A percentile compares a stretch with the other conserved stretches of the same genome.
These are phyloP conservation scores for Zaprionus taronus DNA, from an alignment of 1,140 invertebrate species.

Conservation along the genomic window DNA sequence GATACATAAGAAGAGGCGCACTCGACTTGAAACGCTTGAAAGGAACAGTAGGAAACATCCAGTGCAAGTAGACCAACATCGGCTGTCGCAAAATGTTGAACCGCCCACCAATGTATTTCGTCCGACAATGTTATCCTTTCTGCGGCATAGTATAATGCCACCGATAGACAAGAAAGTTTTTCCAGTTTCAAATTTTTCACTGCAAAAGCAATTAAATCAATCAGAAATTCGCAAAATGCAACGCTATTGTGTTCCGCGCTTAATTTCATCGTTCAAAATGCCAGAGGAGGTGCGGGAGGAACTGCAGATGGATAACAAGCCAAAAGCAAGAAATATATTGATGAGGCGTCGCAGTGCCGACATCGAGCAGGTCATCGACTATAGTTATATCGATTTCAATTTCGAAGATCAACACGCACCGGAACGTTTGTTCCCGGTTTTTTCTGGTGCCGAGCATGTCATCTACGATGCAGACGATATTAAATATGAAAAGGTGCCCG, in stretches of 20 bases:
- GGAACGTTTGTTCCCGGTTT: conserved; percentile 62
- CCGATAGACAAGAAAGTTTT: background rate
- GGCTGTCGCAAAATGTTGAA: background rate
- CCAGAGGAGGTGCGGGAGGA: conserved; percentile 64
- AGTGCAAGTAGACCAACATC: too few relatives aligned
- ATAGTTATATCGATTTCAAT: conserved; percentile 32
- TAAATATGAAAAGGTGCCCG: accelerated
- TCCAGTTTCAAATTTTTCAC: conserved; percentile 37
- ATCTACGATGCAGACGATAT: background rate
- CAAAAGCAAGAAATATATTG: conserved; percentile 15
- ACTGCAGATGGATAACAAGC: background rate
- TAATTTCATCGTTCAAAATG: conserved; percentile 71
- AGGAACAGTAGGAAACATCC: too few relatives aligned
- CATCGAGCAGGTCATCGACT: conserved; percentile 14
- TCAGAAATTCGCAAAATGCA: conserved; percentile 44
- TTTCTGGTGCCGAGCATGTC: conserved; percentile 3
- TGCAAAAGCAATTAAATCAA: conserved; percentile 35
- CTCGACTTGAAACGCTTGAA: background rate
- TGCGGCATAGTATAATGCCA: conserved; percentile 39
- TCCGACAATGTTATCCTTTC: conserved; percentile 30
- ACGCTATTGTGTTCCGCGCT: conserved; percentile 50
- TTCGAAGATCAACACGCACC: conserved; percentile 47
- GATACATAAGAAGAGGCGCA: background rate
- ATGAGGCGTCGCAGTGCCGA: conserved; percentile 12
- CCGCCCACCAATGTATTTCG: conserved; percentile 49